Evolutionary conservation across 1,140 invertebrate genomes (phyloP).

Genomic region (Drosophila tsacasi): DNA sequence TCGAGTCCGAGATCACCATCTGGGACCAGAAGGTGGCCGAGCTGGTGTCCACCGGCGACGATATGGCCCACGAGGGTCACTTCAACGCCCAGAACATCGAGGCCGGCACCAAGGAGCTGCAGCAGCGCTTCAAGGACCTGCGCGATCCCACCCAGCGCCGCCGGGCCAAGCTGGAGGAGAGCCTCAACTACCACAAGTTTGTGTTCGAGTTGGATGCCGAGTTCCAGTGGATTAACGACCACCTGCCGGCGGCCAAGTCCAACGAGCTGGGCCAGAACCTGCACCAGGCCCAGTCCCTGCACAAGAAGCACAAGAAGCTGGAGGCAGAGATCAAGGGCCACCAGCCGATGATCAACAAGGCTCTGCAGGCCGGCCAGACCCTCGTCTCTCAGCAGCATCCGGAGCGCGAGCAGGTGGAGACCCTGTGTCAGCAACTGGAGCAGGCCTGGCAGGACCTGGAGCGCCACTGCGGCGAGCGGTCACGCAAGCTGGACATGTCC

Average conservation of each 20-base stretch:
- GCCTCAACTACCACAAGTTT: constrained; percentile 94
- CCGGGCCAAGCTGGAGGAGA: constrained; percentile 93
- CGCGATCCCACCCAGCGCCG: constrained; percentile 88
- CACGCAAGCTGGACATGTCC: constrained; percentile 92
- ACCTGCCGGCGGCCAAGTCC: constrained; percentile 92
- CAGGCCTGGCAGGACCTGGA: constrained; percentile 90
- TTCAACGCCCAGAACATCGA: constrained; percentile 96
- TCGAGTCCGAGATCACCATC: constrained; percentile 92
- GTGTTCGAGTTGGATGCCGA: constrained; percentile 97
- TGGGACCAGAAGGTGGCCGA: constrained; percentile 92
- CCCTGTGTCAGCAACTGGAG: constrained; percentile 88
- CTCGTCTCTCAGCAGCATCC: constrained; percentile 91
- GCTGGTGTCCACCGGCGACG: constrained; percentile 91
- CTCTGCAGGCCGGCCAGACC: constrained; percentile 89
- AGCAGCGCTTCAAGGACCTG: constrained; percentile 88
- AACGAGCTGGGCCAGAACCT: constrained; percentile 92
- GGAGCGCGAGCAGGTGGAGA: constrained; percentile 89
- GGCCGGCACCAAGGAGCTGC: constrained; percentile 91
- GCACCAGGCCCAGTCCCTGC: constrained; percentile 95
- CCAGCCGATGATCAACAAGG: constrained; percentile 92
- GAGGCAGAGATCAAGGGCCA: constrained; percentile 94
- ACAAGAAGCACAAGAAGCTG: constrained; percentile 97
- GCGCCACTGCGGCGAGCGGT: constrained; percentile 89
- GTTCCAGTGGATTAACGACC: constrained; percentile 98
- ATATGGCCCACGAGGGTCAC: constrained; percentile 96